Evolutionary conservation across 1,140 invertebrate genomes (phyloP).

Genomic region (Asobara japonica): DNA sequence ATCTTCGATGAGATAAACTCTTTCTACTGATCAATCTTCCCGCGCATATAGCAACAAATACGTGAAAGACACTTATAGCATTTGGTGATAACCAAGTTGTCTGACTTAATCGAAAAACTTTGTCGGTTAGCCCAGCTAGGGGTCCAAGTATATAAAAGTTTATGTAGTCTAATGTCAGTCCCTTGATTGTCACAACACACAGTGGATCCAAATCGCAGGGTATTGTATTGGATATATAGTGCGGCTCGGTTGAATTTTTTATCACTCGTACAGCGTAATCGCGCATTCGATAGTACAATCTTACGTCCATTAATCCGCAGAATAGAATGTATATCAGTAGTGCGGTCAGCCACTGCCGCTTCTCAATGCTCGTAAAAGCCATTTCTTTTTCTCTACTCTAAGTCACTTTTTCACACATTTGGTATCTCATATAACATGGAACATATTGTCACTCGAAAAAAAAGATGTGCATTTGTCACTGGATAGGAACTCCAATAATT

Average conservation of each 20-base stretch:
- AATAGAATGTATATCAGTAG: conserved; percentile 57
- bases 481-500: no score
- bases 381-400: neutral
- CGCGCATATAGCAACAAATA: conserved; percentile 75
- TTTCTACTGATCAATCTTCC: conserved; percentile 77
- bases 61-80: conserved; percentile 79
- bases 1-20: conserved; percentile 72
- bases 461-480: no score
- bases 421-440: no score
- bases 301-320: conserved; percentile 71
- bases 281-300: conserved; percentile 71
- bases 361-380: neutral
- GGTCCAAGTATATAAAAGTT: conserved; percentile 83
- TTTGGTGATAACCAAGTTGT: conserved; percentile 78
- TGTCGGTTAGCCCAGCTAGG: conserved; percentile 73
- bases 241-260: conserved; percentile 11
- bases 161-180: conserved; percentile 77
- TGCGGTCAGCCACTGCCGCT: conserved; percentile 24
- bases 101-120: conserved; percentile 71
- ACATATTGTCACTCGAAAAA: no score
- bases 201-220: conserved; percentile 76
- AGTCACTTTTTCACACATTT: neutral
- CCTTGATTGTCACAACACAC: conserved; percentile 80
- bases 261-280: conserved; percentile 64
- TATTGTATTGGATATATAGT: conserved; percentile 63